These are phyloP conservation scores for Eubasilissa regina DNA, from an alignment of 1,140 invertebrate species.

Conservation along the genomic window DNA sequence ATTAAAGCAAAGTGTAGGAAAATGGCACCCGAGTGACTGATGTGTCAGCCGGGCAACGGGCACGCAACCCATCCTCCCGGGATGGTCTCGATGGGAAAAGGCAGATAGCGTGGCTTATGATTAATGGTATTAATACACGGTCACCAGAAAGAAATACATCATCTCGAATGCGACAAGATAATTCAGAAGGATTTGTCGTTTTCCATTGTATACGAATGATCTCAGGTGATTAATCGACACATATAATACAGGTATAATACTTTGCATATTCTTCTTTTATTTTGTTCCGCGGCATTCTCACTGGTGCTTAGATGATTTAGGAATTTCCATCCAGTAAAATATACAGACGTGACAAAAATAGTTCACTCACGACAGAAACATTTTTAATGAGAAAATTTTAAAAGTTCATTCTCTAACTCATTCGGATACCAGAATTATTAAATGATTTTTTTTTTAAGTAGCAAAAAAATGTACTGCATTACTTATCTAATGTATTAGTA, in stretches of 20 bases:
- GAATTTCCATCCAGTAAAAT: background rate
- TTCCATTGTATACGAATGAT: conserved; percentile 39
- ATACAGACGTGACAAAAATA: too few relatives aligned
- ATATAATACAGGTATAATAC: conserved; percentile 26
- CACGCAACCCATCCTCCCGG: background rate
- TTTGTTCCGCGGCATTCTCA: conserved; percentile 4
- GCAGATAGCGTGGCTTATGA: conserved; percentile 40
- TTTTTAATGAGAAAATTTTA: too few relatives aligned
- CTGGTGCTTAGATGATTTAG: background rate
- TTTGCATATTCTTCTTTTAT: conserved; percentile 6
- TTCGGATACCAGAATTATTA: too few relatives aligned
- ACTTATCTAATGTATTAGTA: too few relatives aligned
- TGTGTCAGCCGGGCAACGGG: conserved; percentile 8
- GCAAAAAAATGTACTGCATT: too few relatives aligned
- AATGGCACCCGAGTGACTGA: background rate
- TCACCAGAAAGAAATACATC: conserved; percentile 43
- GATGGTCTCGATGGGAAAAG: background rate
- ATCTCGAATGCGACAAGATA: conserved; percentile 41
- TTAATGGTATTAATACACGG: conserved; percentile 44
- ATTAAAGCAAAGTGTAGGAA: too few relatives aligned
- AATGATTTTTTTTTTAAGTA: too few relatives aligned
- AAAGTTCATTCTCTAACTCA: too few relatives aligned
- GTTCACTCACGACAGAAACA: too few relatives aligned
- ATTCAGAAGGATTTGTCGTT: conserved; percentile 46
- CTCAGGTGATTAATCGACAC: conserved; percentile 32